Conservation (phyloP, 1,140 invertebrate genomes). For the Drosophila punjabiensis region DNA sequence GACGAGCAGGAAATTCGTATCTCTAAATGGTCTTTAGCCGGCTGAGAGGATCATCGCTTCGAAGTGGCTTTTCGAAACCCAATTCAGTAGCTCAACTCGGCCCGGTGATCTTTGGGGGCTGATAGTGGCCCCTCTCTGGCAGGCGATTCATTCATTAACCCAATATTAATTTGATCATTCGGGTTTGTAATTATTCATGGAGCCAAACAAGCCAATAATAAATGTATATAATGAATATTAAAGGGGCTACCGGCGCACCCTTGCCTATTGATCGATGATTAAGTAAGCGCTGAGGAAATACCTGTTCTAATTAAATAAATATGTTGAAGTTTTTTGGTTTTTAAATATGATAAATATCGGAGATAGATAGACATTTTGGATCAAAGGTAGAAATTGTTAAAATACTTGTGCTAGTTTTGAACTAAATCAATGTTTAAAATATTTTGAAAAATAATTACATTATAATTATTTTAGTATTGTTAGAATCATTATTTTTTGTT, state of each 20-base stretch:
- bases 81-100: constrained; percentile 30
- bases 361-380: neutral
- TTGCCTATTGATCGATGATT: neutral
- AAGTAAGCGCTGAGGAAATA: neutral
- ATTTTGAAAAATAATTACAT: neutral
- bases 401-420: neutral
- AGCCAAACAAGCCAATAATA: constrained; percentile 16
- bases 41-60: constrained; percentile 19
- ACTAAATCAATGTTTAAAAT: neutral
- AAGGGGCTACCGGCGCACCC: constrained; percentile 1
- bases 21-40: constrained; percentile 19
- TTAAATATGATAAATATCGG: neutral
- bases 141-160: constrained; percentile 32
- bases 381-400: neutral
- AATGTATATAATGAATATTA: constrained; percentile 29
- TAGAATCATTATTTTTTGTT: neutral
- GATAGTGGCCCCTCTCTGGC: constrained; percentile 6
- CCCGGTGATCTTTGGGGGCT: neutral
- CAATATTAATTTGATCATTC: constrained; percentile 34
- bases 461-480: neutral
- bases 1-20: constrained; percentile 55
- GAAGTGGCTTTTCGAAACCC: neutral
- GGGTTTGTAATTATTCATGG: constrained; percentile 33
- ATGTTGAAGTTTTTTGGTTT: neutral
- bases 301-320: neutral